Evolutionary conservation across 2,113 vertebrate genomes (phyloP).

Genomic region (Daboia siamensis): DNA sequence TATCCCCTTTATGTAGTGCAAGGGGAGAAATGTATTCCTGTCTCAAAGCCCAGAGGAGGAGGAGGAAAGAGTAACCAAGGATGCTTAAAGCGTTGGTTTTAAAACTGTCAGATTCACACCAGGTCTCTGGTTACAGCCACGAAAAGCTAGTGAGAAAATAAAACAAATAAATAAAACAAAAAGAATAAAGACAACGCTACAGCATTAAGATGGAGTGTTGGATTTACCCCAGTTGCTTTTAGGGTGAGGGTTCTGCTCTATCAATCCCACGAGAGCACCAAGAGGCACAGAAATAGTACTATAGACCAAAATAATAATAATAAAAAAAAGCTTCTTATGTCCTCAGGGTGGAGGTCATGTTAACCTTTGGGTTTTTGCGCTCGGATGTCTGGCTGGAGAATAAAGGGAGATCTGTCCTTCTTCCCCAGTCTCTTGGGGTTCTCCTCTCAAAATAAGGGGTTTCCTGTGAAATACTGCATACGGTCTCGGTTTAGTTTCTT

Average conservation of each 20-base stretch:
- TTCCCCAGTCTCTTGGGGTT: constrained; percentile 31
- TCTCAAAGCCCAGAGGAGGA: constrained; percentile 51
- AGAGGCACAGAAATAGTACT: constrained; percentile 64
- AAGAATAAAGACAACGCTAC: constrained; percentile 45
- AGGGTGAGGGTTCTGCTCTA: constrained; percentile 65
- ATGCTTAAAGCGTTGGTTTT: constrained; percentile 53
- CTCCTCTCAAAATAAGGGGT: constrained; percentile 88
- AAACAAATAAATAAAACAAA: background rate
- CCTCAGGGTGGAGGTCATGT: constrained; percentile 69
- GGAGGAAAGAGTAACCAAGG: background rate
- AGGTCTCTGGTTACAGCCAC: constrained; percentile 56
- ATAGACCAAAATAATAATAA: constrained; percentile 49
- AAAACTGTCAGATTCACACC: constrained; percentile 65
- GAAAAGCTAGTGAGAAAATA: background rate
- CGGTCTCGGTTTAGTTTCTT: constrained; percentile 99
- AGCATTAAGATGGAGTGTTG: constrained; percentile 66
- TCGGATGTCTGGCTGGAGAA: constrained; percentile 55
- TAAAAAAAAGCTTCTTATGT: constrained; percentile 65
- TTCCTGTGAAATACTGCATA: constrained; percentile 96
- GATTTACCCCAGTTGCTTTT: constrained; percentile 74
- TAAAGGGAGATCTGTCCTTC: constrained; percentile 44
- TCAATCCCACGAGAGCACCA: constrained; percentile 72
- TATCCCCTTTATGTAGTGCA: constrained; percentile 61
- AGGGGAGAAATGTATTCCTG: constrained; percentile 50
- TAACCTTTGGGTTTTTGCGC: constrained; percentile 68